Evolutionary conservation across 2,113 vertebrate species (phyloP).

Genomic region (Dendrocopos noguchii): DNA sequence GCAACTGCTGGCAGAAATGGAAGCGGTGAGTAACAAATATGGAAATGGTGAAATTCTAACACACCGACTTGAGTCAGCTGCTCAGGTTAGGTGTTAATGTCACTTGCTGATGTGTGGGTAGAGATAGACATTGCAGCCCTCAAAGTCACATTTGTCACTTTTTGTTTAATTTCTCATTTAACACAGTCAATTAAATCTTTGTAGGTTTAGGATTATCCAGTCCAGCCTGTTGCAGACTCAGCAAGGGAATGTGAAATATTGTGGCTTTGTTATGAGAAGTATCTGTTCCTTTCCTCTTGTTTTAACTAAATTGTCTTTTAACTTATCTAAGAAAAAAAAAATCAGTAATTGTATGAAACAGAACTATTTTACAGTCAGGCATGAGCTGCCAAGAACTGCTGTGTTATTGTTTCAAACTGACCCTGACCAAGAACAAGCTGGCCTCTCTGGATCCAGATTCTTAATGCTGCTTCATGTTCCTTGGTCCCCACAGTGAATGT

Average conservation of each 20-base stretch:
- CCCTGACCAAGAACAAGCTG: neutral
- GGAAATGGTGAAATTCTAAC: neutral
- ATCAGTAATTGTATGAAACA: neutral
- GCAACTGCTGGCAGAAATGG: neutral
- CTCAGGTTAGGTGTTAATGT: neutral
- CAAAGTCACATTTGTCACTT: neutral
- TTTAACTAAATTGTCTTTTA: neutral
- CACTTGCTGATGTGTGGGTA: neutral
- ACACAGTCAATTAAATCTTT: neutral
- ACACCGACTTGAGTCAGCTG: neutral
- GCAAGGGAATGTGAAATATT: neutral
- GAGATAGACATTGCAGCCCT: neutral
- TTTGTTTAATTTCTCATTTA: neutral
- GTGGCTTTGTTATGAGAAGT: neutral
- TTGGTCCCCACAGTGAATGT: neutral
- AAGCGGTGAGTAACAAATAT: neutral
- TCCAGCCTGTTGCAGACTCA: neutral
- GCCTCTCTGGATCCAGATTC: neutral
- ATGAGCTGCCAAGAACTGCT: neutral
- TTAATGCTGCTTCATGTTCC: neutral
- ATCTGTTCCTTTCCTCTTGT: neutral
- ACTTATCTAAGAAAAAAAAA: neutral
- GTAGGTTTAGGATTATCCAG: neutral
- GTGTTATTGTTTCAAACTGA: neutral
- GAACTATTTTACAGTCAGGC: neutral